Percentiles rank a stretch among this genome's conserved stretches.
Evolutionary conservation across 1,140 invertebrate species (phyloP).

Genomic region (Augochlora pura): DNA sequence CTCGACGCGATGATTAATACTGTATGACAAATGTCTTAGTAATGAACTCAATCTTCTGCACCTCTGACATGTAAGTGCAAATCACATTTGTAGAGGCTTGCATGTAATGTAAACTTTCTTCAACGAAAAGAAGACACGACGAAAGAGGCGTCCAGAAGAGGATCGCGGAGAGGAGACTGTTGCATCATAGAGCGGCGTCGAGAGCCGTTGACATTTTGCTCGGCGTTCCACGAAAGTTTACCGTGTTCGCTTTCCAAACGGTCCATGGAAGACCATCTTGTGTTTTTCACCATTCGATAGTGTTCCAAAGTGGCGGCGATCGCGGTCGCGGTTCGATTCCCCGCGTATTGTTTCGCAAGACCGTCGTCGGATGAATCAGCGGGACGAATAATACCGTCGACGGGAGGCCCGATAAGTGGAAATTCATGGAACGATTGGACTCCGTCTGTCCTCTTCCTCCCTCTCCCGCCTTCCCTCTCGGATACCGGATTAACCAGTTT

Average conservation of each 20-base stretch:
- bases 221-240: slow-evolving; percentile 63
- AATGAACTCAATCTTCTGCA: no score
- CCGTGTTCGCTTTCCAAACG: slow-evolving; percentile 34
- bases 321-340: slow-evolving; percentile 1
- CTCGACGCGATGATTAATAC: no score
- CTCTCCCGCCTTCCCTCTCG: no score
- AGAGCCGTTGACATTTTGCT: slow-evolving; percentile 69
- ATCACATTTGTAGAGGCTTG: no score
- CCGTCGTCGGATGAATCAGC: slow-evolving; percentile 30
- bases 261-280: slow-evolving; percentile 1
- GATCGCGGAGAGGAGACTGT: slow-evolving; percentile 39
- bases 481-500: slow-evolving; percentile 47
- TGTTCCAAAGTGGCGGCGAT: background rate
- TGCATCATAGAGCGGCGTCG: slow-evolving; percentile 65
- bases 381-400: slow-evolving; percentile 7
- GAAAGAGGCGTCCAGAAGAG: slow-evolving; percentile 18
- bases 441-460: background rate
- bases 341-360: slow-evolving; percentile 32
- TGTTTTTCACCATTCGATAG: background rate
- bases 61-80: no score
- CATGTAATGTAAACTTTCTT: no score
- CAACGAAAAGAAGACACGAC: slow-evolving; percentile 6
- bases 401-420: slow-evolving; percentile 34
- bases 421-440: slow-evolving; percentile 19
- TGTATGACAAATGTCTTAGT: no score